Evolutionary conservation across 2,797 vertebrate species (phyloP).

Genomic region (Chiroxiphia lanceolata): DNA sequence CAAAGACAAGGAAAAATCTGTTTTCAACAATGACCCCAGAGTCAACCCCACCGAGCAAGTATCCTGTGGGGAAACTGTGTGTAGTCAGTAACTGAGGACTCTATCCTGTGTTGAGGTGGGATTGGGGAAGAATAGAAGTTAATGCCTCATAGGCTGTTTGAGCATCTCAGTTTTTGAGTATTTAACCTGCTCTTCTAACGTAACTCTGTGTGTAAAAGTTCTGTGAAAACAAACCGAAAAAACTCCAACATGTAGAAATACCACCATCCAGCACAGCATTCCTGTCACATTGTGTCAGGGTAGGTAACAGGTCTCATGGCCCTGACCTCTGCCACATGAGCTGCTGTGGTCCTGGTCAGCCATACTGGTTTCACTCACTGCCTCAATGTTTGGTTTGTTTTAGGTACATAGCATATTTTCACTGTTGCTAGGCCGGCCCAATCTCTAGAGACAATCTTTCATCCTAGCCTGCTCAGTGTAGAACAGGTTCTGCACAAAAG

Average conservation of each 20-base stretch:
- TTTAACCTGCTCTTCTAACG: neutral
- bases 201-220: neutral
- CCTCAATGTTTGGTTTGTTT: neutral
- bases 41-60: neutral
- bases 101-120: neutral
- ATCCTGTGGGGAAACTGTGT: neutral
- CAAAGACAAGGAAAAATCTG: neutral
- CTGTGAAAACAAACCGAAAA: neutral
- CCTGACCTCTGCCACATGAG: neutral
- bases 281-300: neutral
- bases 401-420: neutral
- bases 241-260: neutral
- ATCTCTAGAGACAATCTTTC: neutral
- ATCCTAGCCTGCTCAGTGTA: neutral
- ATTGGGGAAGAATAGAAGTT: neutral
- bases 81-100: neutral
- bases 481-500: neutral
- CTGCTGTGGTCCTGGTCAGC: neutral
- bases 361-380: neutral
- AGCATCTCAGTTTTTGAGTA: neutral
- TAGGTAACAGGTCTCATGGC: accelerated
- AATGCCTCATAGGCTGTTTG: neutral
- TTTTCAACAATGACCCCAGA: neutral
- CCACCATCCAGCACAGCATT: neutral
- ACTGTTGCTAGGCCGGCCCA: neutral